These are phyloP conservation scores for Dipodomys ordii DNA, from an alignment of 2,113 vertebrate species.

Conservation along the genomic window DNA sequence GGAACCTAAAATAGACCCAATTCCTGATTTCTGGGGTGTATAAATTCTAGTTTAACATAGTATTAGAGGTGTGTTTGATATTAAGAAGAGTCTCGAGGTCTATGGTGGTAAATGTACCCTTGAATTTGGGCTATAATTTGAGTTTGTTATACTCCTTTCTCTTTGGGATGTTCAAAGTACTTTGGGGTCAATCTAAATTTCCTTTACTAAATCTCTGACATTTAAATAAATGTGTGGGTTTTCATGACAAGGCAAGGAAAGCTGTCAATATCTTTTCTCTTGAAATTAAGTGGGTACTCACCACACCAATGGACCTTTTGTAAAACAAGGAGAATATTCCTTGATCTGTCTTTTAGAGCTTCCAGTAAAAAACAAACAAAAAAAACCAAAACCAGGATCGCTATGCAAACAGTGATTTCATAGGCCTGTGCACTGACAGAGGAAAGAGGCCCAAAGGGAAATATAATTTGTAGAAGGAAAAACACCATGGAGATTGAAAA, in stretches of 20 bases:
- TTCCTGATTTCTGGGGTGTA: background rate
- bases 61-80: background rate
- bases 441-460: constrained; percentile 66
- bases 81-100: background rate
- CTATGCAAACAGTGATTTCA: constrained; percentile 60
- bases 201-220: constrained; percentile 13
- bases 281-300: background rate
- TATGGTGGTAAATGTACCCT: background rate
- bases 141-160: background rate
- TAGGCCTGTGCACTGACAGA: constrained; percentile 43
- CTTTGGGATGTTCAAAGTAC: background rate
- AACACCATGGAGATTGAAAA: constrained; percentile 70
- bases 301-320: background rate
- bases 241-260: background rate
- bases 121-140: background rate
- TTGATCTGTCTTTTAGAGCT: background rate
- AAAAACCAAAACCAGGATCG: background rate
- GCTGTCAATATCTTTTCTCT: background rate
- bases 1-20: background rate
- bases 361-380: constrained; percentile 12
- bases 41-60: background rate
- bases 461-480: constrained; percentile 76
- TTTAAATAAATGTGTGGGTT: constrained; percentile 1
- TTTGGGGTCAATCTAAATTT: background rate
- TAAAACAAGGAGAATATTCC: constrained; percentile 17